Evolutionary conservation across 2,113 vertebrate species (phyloP).

Genomic region (Sphaerodactylus townsendi): DNA sequence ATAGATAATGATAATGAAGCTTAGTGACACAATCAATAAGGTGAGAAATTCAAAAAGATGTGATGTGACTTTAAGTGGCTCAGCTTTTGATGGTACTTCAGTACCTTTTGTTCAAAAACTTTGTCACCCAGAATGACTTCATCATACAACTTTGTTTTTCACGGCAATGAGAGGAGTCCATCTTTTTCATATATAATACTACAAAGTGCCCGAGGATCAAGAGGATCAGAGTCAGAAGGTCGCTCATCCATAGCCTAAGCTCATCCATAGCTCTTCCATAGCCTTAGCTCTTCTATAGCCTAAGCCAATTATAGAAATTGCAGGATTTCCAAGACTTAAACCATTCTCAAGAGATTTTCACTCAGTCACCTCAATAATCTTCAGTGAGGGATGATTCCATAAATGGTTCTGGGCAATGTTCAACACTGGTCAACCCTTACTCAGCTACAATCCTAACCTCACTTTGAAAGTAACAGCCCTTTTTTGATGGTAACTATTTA

Average conservation of each 20-base stretch:
- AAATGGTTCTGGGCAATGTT: background rate
- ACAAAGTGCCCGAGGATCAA: background rate
- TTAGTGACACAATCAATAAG: background rate
- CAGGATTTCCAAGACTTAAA: background rate
- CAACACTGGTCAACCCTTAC: too few relatives aligned
- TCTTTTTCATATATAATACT: background rate
- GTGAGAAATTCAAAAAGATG: constrained; percentile 8
- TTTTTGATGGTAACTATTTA: too few relatives aligned
- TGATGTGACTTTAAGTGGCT: background rate
- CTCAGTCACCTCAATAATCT: background rate
- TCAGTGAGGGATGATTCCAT: background rate
- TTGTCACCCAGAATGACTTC: constrained; percentile 18
- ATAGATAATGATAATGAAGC: constrained; percentile 18
- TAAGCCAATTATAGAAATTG: background rate
- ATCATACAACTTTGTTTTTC: background rate
- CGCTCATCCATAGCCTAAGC: background rate
- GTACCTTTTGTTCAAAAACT: constrained; percentile 1
- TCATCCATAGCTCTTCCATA: background rate
- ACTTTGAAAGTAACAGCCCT: too few relatives aligned
- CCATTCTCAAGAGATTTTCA: too few relatives aligned
- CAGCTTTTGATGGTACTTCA: background rate
- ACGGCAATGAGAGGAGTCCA: background rate
- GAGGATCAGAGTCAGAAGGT: background rate
- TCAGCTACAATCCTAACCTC: too few relatives aligned
- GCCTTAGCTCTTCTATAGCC: background rate